A percentile compares a stretch with the other conserved stretches of the same genome.
Conservation (phyloP, 2,113 vertebrate genomes). For the Pseudopipra pipra region DNA sequence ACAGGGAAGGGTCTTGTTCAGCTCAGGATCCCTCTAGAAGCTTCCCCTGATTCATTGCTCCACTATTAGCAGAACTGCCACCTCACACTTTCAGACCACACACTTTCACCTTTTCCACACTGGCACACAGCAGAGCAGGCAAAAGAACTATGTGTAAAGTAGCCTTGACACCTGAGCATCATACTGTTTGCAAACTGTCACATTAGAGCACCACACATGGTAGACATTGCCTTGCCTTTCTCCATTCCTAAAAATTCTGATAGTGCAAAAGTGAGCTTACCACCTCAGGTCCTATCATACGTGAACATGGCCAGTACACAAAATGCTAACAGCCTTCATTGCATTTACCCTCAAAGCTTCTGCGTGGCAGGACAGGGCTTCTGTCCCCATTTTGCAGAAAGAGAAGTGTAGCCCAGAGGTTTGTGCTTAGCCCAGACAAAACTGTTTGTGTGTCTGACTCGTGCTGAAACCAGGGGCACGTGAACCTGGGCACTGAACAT, state of each 20-base stretch:
- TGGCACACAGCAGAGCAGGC: neutral
- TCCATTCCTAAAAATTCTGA: neutral
- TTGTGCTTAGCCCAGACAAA: neutral
- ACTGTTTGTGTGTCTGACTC: neutral
- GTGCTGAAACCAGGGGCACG: neutral
- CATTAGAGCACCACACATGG: neutral
- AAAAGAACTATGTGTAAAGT: neutral
- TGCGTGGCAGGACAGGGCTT: neutral
- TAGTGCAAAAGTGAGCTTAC: neutral
- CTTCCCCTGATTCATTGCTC: neutral
- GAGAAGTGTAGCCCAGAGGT: neutral
- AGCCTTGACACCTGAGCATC: neutral
- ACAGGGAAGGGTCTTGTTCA: neutral
- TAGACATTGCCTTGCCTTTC: neutral
- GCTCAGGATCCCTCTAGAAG: neutral
- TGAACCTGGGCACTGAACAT: too few relatives aligned
- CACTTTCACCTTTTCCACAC: neutral
- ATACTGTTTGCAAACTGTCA: neutral
- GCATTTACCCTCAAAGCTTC: neutral
- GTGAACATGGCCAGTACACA: neutral
- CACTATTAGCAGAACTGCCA: neutral
- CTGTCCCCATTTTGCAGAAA: neutral
- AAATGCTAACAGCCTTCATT: neutral
- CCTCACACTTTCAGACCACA: neutral
- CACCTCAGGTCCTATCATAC: neutral